Conservation (phyloP, 1,140 invertebrate species). For the Mya arenaria region DNA sequence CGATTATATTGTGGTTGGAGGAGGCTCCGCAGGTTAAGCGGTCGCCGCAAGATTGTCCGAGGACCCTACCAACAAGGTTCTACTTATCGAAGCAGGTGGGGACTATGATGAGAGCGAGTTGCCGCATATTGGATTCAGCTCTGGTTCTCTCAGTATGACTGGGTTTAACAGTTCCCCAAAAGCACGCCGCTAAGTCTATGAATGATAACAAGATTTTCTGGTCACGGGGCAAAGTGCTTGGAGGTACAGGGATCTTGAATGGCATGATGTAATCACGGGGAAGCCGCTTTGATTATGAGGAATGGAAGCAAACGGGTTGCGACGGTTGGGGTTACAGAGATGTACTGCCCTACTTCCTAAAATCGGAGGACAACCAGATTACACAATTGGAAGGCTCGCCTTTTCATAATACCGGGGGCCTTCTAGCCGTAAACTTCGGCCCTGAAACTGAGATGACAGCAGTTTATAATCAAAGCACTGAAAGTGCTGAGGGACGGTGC, state of each 20-base stretch:
- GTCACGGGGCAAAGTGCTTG: conserved; percentile 79
- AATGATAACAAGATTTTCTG: conserved; percentile 85
- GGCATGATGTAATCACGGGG: conserved; percentile 97
- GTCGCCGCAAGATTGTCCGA: conserved; percentile 95
- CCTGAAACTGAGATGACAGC: no score
- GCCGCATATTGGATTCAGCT: conserved; percentile 60
- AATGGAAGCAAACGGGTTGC: conserved; percentile 94
- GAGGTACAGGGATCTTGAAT: conserved; percentile 94
- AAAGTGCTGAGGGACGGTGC: no score
- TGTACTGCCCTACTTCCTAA: conserved; percentile 87
- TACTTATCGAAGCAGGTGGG: conserved; percentile 94
- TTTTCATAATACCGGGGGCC: conserved; percentile 10
- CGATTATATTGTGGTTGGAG: conserved; percentile 34
- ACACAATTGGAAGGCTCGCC: neutral
- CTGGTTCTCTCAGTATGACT: conserved; percentile 72
- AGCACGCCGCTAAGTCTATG: conserved; percentile 84
- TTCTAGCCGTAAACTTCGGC: conserved; percentile 1
- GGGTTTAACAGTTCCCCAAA: conserved; percentile 94
- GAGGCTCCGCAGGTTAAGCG: conserved; percentile 89
- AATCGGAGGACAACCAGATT: conserved; percentile 34
- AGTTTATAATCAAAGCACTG: no score
- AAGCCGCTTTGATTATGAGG: conserved; percentile 94
- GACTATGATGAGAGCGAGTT: conserved; percentile 95
- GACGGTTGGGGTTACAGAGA: conserved; percentile 94
- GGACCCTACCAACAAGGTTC: conserved; percentile 86